Evolutionary conservation across 2,113 vertebrate species (phyloP).

Genomic region (Microcebus ravelobensis): DNA sequence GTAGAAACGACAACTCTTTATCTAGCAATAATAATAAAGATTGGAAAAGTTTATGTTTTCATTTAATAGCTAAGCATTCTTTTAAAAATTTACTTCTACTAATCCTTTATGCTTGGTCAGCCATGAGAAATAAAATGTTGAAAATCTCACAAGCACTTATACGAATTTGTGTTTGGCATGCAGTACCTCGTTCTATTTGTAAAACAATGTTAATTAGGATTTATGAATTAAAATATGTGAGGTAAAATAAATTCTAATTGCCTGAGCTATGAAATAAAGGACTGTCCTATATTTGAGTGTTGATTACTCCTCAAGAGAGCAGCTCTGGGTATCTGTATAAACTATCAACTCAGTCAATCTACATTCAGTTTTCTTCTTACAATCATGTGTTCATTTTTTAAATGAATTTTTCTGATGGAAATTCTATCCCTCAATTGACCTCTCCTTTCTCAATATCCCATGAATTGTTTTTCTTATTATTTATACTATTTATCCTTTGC

Average conservation of each 20-base stretch:
- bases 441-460: neutral
- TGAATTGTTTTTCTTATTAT: neutral
- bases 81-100: slow-evolving; percentile 60
- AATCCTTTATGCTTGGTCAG: slow-evolving; percentile 44
- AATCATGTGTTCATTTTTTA: neutral
- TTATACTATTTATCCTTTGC: neutral
- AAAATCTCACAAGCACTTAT: neutral
- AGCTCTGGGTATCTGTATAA: neutral
- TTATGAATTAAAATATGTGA: slow-evolving; percentile 34
- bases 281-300: neutral
- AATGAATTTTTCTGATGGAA: neutral
- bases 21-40: slow-evolving; percentile 58
- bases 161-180: slow-evolving; percentile 29
- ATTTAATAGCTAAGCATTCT: slow-evolving; percentile 36
- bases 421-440: neutral
- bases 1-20: slow-evolving; percentile 69
- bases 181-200: neutral
- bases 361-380: neutral
- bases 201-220: neutral
- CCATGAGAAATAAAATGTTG: slow-evolving; percentile 57
- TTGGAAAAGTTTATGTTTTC: neutral
- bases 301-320: neutral
- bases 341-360: neutral
- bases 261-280: neutral
- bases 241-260: slow-evolving; percentile 32